phyloP scores from a whole-genome alignment of 2,888 invertebrate species.

The Gastracanthus pulcherrimus region DNA sequence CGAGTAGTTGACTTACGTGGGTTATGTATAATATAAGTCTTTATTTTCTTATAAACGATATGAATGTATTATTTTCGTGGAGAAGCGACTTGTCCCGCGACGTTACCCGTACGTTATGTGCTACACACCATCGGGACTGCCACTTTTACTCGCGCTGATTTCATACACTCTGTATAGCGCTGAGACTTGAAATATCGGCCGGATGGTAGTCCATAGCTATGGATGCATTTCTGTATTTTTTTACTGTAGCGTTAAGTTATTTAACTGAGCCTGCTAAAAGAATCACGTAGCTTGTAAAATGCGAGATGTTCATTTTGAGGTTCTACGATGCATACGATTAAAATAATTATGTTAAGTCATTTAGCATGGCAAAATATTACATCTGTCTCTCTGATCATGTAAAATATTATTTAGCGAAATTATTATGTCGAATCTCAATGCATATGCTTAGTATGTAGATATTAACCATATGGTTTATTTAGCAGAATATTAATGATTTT shows the following conservation, averaged over 20 bases:
- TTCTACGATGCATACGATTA: not conserved
- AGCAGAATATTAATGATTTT: not conserved
- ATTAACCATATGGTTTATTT: constrained; percentile 3
- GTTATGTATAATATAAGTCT: not conserved
- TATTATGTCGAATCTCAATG: not conserved
- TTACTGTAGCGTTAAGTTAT: not conserved
- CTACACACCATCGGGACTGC: not conserved
- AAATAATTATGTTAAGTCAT: no score
- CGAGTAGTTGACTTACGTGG: constrained; percentile 11
- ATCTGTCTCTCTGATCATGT: no score
- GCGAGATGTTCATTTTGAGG: not conserved
- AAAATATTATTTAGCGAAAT: not conserved
- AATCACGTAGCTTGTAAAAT: constrained; percentile 16
- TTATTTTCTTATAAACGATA: constrained; percentile 33
- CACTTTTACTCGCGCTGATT: not conserved
- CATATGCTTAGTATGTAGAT: not conserved
- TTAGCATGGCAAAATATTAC: not conserved
- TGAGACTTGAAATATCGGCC: not conserved
- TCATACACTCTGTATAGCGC: not conserved
- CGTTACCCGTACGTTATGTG: constrained; percentile 23
- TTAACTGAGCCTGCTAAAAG: not conserved
- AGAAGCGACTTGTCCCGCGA: constrained; percentile 14
- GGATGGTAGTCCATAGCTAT: not conserved
- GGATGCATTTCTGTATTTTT: constrained; percentile 30
- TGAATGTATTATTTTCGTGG: constrained; percentile 4